Evolutionary conservation across 2,888 invertebrate genomes (phyloP), one percentile per base, ranked within the genome.

Genomic region (Calameuta filiformis): DNA sequence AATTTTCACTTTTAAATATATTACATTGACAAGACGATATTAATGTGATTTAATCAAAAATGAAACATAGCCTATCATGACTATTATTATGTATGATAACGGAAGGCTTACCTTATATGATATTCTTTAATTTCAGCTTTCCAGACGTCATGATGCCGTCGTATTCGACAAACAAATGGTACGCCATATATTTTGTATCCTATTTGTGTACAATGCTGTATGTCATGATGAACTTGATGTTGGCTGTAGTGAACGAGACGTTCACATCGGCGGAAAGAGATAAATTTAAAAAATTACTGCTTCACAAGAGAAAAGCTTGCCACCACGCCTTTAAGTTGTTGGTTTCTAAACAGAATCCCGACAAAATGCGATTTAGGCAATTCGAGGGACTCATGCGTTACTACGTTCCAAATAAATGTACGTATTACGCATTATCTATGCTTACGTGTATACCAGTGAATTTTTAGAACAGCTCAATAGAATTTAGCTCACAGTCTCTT

Each of bases 91-190:
- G 4, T 15, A 40, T 40, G 12, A 12, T 4, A 40, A 40, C 15
- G 40, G 6, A 40, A 15, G 15, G 40, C 15, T 40, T 15, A 40
- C 1, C 15, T 15, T 6, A n/a, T 73, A 33, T 77, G 74, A 77
- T 77, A 68, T 33, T 69, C 33, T 77, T 73, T 77, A 79, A 77
- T 82, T 92, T 75, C 91, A 97, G 97, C 92, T 97, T 96, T 92
- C 97, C 97, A 4, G 97, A 97, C 91, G 97, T 98, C 33, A 97
- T 97, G 97, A 97, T 97, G 97, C 97, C 96, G 9, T 95, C 97
- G 0, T 97, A 97, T 90, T 95, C 96, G 35, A 93, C 94, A 86
- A 96, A 95, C 68, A 95, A 95, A 89, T 96, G 96, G 95, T 96
- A 96, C 87, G 95, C 96, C n/a, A 92, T 96, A 79, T 97, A 97